Conservation (phyloP, 2,797 vertebrate genomes). For the Anabacerthia variegaticeps region DNA sequence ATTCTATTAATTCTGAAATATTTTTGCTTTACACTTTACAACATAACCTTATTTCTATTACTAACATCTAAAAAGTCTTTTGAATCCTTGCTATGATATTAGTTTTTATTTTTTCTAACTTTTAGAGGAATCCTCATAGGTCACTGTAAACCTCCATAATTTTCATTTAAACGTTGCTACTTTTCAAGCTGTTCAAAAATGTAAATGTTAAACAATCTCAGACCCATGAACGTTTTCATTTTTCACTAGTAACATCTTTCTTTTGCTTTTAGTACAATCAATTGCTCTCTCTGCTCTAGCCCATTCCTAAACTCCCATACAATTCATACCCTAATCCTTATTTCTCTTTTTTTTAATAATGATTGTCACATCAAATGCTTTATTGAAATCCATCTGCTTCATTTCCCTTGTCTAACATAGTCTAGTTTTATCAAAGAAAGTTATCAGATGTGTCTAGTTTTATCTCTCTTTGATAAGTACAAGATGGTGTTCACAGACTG, state of each 20-base stretch:
- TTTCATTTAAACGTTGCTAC: neutral
- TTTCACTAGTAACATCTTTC: neutral
- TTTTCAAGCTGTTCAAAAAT: neutral
- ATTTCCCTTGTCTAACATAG: neutral
- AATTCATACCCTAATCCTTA: neutral
- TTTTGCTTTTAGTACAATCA: neutral
- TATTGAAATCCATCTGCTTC: neutral
- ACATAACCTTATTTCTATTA: neutral
- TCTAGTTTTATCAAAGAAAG: constrained; percentile 10
- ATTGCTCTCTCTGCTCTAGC: neutral
- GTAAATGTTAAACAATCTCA: neutral
- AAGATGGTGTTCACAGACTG: neutral
- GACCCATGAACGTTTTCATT: neutral
- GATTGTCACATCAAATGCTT: neutral
- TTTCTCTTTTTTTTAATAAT: neutral
- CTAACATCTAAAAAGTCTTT: neutral
- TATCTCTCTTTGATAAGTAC: neutral
- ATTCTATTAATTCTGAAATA: neutral
- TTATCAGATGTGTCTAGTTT: neutral
- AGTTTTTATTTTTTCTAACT: neutral
- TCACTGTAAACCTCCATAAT: neutral
- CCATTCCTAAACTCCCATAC: neutral
- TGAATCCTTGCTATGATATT: neutral
- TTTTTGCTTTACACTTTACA: neutral
- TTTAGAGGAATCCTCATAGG: neutral